phyloP scores from a whole-genome alignment of 2,113 vertebrate genomes.

The Vimba vimba region DNA sequence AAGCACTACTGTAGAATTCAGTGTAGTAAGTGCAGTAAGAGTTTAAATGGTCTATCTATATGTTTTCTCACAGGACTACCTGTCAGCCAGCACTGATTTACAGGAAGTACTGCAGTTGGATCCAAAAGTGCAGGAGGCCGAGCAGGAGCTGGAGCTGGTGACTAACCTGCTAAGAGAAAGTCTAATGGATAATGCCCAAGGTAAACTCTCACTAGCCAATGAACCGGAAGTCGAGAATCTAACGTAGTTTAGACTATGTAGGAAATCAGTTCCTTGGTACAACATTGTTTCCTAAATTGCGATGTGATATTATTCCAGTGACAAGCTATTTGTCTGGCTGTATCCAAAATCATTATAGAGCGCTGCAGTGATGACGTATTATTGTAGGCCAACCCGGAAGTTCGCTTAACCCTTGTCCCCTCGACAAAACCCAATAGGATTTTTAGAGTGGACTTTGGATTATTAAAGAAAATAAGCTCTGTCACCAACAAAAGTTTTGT shows the following conservation, averaged over 20 bases:
- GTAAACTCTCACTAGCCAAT: background rate
- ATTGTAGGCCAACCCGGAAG: too few species aligned
- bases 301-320: too few species aligned
- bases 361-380: too few species aligned
- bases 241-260: background rate
- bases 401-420: too few species aligned
- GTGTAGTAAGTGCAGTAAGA: background rate
- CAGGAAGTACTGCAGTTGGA: constrained; percentile 86
- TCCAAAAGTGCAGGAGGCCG: constrained; percentile 82
- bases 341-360: too few species aligned
- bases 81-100: constrained; percentile 85
- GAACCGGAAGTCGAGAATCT: background rate
- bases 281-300: background rate
- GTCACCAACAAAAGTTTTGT: too few species aligned
- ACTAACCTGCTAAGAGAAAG: constrained; percentile 75
- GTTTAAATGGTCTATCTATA: background rate
- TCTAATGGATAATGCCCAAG: constrained; percentile 56
- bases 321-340: too few species aligned
- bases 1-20: background rate
- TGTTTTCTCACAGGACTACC: constrained; percentile 81
- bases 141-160: constrained; percentile 83
- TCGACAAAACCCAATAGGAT: too few species aligned
- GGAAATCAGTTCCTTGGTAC: background rate
- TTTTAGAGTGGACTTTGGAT: too few species aligned
- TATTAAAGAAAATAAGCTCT: too few species aligned